Evolutionary conservation across 2,888 invertebrate genomes (phyloP).

Genomic region (Epirrhoe alternata): DNA sequence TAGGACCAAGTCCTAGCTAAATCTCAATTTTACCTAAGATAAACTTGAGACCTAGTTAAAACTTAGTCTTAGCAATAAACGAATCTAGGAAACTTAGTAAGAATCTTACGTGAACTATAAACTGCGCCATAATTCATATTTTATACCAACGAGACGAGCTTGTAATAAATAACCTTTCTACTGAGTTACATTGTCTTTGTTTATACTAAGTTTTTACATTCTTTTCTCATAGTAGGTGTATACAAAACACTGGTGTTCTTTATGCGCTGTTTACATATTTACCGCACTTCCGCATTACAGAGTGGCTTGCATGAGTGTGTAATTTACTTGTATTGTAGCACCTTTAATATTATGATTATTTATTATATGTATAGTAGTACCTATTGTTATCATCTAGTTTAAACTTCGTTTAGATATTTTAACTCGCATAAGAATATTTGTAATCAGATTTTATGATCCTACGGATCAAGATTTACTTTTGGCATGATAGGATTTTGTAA

Average conservation of each 20-base stretch:
- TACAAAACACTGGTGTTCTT: background rate
- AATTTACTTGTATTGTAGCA: background rate
- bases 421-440: no score
- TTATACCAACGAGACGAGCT: no score
- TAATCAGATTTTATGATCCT: no score
- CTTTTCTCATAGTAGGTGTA: background rate
- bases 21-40: slow-evolving; percentile 9
- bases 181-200: no score
- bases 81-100: background rate
- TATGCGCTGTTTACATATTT: background rate
- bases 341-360: no score
- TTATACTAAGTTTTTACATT: background rate
- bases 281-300: slow-evolving; percentile 6
- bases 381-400: no score
- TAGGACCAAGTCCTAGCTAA: slow-evolving; percentile 4
- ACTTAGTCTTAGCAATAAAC: background rate
- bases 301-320: background rate
- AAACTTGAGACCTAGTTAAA: slow-evolving; percentile 7
- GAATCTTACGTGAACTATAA: background rate
- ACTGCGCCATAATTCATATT: background rate
- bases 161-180: no score
- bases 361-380: no score
- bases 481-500: no score
- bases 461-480: no score
- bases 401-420: no score